Conservation (phyloP, 2,888 invertebrate species). For the Habrosyne pyritoides region DNA sequence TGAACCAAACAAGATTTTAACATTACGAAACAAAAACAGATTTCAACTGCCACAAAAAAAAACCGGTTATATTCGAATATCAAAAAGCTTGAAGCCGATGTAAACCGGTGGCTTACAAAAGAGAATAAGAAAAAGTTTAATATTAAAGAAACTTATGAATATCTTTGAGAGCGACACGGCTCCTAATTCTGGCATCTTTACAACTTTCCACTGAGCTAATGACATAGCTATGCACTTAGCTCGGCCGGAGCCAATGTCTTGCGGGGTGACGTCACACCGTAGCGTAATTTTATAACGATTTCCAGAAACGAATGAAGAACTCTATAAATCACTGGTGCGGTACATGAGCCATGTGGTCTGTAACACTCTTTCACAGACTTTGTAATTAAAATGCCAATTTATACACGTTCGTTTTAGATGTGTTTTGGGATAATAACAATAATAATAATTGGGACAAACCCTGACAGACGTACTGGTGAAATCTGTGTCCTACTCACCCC, state of each 20-base stretch:
- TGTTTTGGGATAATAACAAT: too few species aligned
- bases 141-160: constrained; percentile 45
- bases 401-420: too few species aligned
- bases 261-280: constrained; percentile 30
- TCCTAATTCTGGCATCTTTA: constrained; percentile 42
- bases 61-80: not conserved
- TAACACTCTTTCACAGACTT: too few species aligned
- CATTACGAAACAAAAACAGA: too few species aligned
- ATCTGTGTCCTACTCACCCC: too few species aligned
- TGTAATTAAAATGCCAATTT: too few species aligned
- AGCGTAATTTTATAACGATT: constrained; percentile 1
- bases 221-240: constrained; percentile 68
- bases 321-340: too few species aligned
- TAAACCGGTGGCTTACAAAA: constrained; percentile 22
- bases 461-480: too few species aligned
- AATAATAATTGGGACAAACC: too few species aligned
- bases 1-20: too few species aligned
- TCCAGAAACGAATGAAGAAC: too few species aligned
- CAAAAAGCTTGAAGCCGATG: constrained; percentile 5
- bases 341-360: too few species aligned
- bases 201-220: constrained; percentile 52
- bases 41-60: constrained; percentile 11
- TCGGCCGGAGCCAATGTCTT: constrained; percentile 29
- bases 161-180: constrained; percentile 38
- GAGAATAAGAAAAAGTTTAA: constrained; percentile 25